phyloP scores from a whole-genome alignment of 2,113 vertebrate genomes.

The Salvelinus sp. region DNA sequence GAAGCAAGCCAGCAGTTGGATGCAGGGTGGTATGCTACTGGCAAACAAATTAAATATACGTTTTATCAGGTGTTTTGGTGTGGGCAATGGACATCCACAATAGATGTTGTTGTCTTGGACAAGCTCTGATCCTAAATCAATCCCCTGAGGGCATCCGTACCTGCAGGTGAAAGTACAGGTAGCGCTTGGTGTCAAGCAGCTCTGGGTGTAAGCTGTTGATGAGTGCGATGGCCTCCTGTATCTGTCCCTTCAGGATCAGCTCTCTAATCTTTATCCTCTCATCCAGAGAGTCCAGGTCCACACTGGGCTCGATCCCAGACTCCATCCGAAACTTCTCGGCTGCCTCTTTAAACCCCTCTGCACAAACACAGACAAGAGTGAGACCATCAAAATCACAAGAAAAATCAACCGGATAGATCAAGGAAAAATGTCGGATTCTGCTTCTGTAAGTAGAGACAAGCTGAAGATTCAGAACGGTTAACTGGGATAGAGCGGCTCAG shows the following conservation, averaged over 20 bases:
- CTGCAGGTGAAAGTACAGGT: conserved; percentile 96
- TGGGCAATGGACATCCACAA: no score
- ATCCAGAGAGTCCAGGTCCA: conserved; percentile 95
- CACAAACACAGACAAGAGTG: conserved; percentile 30
- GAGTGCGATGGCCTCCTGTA: conserved; percentile 94
- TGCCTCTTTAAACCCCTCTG: conserved; percentile 98
- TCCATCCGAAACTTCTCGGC: conserved; percentile 98
- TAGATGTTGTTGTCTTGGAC: no score
- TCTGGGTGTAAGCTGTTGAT: conserved; percentile 98
- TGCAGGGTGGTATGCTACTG: no score
- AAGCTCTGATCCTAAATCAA: no score
- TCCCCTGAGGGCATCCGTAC: conserved; percentile 61
- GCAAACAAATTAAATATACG: background rate
- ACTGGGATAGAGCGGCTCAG: no score
- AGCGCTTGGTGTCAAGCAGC: conserved; percentile 94
- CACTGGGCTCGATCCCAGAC: conserved; percentile 96
- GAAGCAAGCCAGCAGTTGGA: no score
- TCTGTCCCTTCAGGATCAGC: conserved; percentile 97
- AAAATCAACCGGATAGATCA: no score
- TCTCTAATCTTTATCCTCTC: conserved; percentile 98
- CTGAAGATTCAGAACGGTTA: no score
- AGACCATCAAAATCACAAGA: no score
- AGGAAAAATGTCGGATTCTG: no score
- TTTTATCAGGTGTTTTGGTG: background rate
- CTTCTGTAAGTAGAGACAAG: no score